Percentiles rank a stretch among this genome's conserved stretches.
Evolutionary conservation across 2,113 vertebrate genomes (phyloP).

Genomic region (Platichthys stellatus): DNA sequence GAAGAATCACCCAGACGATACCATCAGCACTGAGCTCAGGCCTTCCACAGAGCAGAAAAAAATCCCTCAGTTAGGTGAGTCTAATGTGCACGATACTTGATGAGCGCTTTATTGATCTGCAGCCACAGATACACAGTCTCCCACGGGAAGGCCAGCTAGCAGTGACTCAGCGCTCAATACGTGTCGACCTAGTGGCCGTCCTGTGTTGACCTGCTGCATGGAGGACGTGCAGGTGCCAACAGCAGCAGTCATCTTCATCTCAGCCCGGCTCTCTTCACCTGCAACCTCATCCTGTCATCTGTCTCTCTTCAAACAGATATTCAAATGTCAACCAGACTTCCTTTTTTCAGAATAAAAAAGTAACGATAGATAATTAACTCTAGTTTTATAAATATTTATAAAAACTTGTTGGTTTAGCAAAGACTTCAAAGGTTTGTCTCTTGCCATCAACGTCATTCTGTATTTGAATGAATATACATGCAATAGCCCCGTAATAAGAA

Average conservation of each 20-base stretch:
- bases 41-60: conserved; percentile 30
- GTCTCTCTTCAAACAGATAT: not conserved
- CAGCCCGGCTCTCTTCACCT: not conserved
- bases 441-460: no score
- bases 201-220: conserved; percentile 12
- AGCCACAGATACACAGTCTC: conserved; percentile 48
- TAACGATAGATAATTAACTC: no score
- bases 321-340: not conserved
- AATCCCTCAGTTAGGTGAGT: conserved; percentile 52
- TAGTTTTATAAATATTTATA: no score
- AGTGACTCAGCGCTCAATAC: conserved; percentile 67
- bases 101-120: conserved; percentile 60
- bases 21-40: not conserved
- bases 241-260: conserved; percentile 16
- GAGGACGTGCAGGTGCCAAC: conserved; percentile 45
- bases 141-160: conserved; percentile 37
- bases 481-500: not conserved
- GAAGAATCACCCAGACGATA: conserved; percentile 20
- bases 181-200: conserved; percentile 38
- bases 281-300: not conserved
- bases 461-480: no score
- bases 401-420: not conserved
- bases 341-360: no score
- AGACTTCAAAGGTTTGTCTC: no score
- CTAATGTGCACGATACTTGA: conserved; percentile 47